Percentiles rank a stretch among this genome's conserved stretches.
These are phyloP conservation scores for Cheirogaleus medius DNA, from an alignment of 2,113 vertebrate genomes.

Conservation along the genomic window DNA sequence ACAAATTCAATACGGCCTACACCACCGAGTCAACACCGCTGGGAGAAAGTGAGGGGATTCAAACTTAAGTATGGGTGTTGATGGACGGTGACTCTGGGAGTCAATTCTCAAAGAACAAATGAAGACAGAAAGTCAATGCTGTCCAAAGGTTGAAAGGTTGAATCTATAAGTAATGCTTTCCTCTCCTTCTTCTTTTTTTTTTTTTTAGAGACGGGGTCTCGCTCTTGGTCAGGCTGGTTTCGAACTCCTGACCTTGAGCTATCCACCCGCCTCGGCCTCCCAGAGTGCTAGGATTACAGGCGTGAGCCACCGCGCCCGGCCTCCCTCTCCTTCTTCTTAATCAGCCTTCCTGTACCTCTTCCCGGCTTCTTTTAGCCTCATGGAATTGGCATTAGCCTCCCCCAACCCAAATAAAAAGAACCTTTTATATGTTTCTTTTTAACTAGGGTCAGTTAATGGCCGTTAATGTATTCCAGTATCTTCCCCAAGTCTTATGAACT, in stretches of 20 bases:
- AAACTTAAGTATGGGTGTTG: neutral
- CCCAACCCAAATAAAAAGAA: neutral
- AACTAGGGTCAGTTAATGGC: neutral
- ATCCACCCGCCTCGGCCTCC: too few species aligned
- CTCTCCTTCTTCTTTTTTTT: neutral
- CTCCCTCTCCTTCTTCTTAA: neutral
- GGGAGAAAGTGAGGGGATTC: too few species aligned
- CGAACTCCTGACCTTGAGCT: too few species aligned
- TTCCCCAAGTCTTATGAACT: neutral
- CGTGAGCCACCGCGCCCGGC: too few species aligned
- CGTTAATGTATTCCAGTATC: neutral
- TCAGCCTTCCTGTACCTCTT: neutral
- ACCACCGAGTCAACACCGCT: accelerated
- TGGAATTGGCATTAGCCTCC: neutral
- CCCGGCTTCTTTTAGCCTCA: neutral
- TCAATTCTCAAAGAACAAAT: neutral
- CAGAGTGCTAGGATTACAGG: too few species aligned
- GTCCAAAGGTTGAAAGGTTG: neutral
- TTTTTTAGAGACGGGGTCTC: too few species aligned
- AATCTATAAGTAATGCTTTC: neutral
- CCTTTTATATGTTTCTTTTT: neutral
- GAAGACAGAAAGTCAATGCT: neutral
- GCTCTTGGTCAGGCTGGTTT: too few species aligned
- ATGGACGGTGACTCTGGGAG: neutral
- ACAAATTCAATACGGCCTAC: neutral